Percentiles rank a stretch among this genome's conserved stretches.
phyloP scores from a whole-genome alignment of 2,797 vertebrate genomes.

The Halcyon leucocephala region DNA sequence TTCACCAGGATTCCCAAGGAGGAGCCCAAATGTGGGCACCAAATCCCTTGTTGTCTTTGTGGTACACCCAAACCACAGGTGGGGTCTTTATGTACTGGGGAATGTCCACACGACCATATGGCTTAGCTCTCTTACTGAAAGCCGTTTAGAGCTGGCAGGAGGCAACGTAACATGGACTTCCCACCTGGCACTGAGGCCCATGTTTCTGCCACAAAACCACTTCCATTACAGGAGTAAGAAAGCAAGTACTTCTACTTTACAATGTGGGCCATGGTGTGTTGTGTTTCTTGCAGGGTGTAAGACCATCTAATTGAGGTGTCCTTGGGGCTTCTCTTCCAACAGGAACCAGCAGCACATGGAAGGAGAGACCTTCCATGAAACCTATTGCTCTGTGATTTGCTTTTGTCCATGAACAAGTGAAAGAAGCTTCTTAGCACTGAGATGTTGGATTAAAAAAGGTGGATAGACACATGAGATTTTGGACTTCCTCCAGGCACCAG shows the following conservation, averaged over 20 bases:
- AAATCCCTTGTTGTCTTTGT: not conserved
- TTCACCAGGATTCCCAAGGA: not conserved
- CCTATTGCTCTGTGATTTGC: rapidly evolving
- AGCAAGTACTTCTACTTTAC: rapidly evolving
- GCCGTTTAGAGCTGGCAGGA: not conserved
- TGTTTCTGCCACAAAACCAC: not conserved
- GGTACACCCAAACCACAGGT: not conserved
- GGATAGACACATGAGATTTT: not conserved
- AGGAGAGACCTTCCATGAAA: not conserved
- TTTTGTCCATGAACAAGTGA: not conserved
- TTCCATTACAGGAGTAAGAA: not conserved
- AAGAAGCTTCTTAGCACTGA: not conserved
- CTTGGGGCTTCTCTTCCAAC: not conserved
- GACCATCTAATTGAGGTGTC: not conserved
- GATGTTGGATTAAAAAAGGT: not conserved
- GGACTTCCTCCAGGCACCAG: not conserved
- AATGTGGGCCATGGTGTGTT: rapidly evolving
- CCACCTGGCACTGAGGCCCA: not conserved
- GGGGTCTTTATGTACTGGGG: not conserved
- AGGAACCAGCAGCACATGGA: not conserved
- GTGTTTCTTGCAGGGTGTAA: not conserved
- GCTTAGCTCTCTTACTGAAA: not conserved
- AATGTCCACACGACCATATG: not conserved
- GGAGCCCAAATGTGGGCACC: not conserved
- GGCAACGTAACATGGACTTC: rapidly evolving